Evolutionary conservation across 2,888 invertebrate genomes (phyloP).

Genomic region (Gymnoscelis rufifasciata): DNA sequence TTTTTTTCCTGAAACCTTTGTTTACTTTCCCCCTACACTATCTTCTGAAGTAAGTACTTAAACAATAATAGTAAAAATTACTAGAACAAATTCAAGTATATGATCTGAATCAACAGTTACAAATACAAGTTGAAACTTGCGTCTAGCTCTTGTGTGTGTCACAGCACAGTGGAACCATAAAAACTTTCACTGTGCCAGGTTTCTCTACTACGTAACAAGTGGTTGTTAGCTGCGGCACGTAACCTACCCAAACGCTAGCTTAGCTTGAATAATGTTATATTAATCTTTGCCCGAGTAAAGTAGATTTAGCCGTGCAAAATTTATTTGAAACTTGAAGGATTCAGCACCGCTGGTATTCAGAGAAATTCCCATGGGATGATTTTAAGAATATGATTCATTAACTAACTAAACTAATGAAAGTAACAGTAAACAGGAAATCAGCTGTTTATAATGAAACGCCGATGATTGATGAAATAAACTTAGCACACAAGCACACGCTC

Average conservation of each 20-base stretch:
- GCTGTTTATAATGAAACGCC: not conserved
- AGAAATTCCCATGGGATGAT: slow-evolving; percentile 33
- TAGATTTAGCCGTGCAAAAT: slow-evolving; percentile 18
- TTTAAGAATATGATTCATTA: slow-evolving; percentile 28
- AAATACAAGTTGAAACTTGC: slow-evolving; percentile 31
- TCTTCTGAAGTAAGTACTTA: slow-evolving; percentile 18
- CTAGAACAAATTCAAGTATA: not conserved
- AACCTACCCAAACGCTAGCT: slow-evolving; percentile 34
- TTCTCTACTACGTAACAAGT: slow-evolving; percentile 63
- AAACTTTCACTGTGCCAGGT: slow-evolving; percentile 67
- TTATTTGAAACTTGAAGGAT: slow-evolving; percentile 24
- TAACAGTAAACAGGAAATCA: slow-evolving; percentile 17
- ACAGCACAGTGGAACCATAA: slow-evolving; percentile 46
- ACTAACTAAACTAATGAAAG: slow-evolving; percentile 22
- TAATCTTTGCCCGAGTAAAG: slow-evolving; percentile 21
- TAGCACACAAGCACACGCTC: too few species aligned
- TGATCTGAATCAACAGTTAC: slow-evolving; percentile 23
- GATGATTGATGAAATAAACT: not conserved
- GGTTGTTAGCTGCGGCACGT: slow-evolving; percentile 46
- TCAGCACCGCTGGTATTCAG: slow-evolving; percentile 18
- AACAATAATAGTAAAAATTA: slow-evolving; percentile 5
- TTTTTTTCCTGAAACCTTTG: slow-evolving; percentile 52
- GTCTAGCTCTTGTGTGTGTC: slow-evolving; percentile 45
- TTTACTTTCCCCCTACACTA: slow-evolving; percentile 43
- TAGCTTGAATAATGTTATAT: slow-evolving; percentile 25